Base-by-base conservation (phyloP, 2,888 invertebrate genomes). In the Aphodius sticticus region DNA sequence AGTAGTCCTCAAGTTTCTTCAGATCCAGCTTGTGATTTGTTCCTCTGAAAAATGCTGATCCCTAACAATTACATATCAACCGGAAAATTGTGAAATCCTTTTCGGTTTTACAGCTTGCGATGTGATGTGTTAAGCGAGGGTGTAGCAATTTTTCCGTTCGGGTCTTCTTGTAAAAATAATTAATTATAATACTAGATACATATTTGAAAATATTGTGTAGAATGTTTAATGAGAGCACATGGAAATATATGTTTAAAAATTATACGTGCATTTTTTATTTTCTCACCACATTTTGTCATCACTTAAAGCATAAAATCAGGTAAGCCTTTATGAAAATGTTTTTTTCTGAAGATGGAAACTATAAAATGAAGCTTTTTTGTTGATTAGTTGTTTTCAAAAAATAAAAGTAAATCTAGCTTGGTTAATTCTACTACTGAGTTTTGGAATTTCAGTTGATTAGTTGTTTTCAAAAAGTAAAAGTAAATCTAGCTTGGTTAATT, bases 21-120 rank as follows among this genome's bases (percentile, higher is more conserved):
- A 12, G 69, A 14, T 74, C 14, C 12, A 36, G 6, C 35, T 74
- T 74, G 37, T 74, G 16, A 74, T 74, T 74, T 36, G 6, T 74
- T 26, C 53, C 12, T 53, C 53, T 53, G 53, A 12, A 53, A 53
- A 53, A 53, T 53, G 53, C 53, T 53, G 53, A 53, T 9, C 53
- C 53, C 53, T 53, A 53, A 53, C 53, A 12, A 53, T 53, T 53
- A 12, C 53, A 53, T 53, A 53, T 53, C 53, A 53, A 53, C 9
- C 53, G 53, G 53, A 9, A 53, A 53, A 53, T 9, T 53, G 53
- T 53, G 53, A 12, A 53, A 53, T 53, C 53, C 7, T 12, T 53
- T 53, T 53, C 12, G 53, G 53, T 53, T 53, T 53, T 53, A 53
- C 53, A 53, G 53, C 53, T 53, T 53, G 12, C 53, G 53, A 53